A percentile compares a stretch with the other conserved stretches of the same genome.
These are phyloP conservation scores for Apostichopus leukothele DNA, from an alignment of 53 echinoderm and acorn worm species.

Conservation along the genomic window DNA sequence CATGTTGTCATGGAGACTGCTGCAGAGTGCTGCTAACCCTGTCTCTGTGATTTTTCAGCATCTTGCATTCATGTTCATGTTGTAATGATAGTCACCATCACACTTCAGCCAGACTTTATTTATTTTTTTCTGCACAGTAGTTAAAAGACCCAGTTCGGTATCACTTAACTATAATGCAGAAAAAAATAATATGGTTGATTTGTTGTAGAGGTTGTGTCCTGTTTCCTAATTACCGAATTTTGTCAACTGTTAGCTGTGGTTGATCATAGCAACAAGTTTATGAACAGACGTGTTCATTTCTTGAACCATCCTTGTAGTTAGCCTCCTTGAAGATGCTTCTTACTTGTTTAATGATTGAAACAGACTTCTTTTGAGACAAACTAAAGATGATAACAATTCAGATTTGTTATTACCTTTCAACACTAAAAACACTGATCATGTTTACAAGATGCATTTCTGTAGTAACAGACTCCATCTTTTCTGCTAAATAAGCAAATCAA, in stretches of 20 bases:
- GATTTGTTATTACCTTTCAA: not conserved
- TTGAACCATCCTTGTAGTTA: not conserved
- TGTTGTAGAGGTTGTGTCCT: slow-evolving; percentile 39
- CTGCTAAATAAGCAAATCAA: not conserved
- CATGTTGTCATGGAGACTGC: not conserved
- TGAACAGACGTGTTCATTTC: not conserved
- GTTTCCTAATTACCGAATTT: slow-evolving; percentile 50
- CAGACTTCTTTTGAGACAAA: no score
- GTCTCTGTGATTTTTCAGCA: slow-evolving; percentile 5
- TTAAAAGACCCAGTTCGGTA: not conserved
- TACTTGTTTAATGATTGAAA: not conserved
- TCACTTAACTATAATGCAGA: not conserved
- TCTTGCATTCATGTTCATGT: not conserved
- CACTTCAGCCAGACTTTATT: not conserved
- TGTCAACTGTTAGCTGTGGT: slow-evolving; percentile 21
- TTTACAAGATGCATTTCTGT: not conserved
- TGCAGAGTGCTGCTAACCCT: not conserved
- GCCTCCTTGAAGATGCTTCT: not conserved
- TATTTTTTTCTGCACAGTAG: slow-evolving; percentile 4
- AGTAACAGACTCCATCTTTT: no score
- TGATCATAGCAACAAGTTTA: slow-evolving; percentile 16
- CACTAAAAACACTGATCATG: not conserved
- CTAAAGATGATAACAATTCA: not conserved
- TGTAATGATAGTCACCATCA: not conserved
- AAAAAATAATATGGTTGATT: not conserved